Evolutionary conservation across 2,888 invertebrate genomes (phyloP), one percentile per base, ranked within the genome.

Genomic region (Odontocerum albicorne): DNA sequence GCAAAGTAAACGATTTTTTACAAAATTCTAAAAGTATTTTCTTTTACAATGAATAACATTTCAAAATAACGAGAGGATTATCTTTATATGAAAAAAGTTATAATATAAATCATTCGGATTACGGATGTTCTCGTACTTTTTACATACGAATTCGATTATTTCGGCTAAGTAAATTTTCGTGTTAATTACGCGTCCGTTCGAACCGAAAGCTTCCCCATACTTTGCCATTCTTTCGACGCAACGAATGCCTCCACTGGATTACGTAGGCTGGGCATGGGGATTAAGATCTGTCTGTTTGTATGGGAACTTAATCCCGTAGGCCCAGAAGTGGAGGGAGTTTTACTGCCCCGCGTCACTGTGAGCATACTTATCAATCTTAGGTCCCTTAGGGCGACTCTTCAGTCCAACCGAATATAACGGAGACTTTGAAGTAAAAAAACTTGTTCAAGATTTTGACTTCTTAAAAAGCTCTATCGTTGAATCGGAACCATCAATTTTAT

Each of bases 121-220:
- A n/a, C n/a, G n/a, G n/a, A n/a, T n/a, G n/a, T n/a, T n/a, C 4
- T 10, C 6, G 27, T 27, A 10, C 27, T 27, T 10, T 27, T 10
- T 4, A 27, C 27, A 27, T 27, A 27, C 27, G 27, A 27, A 27
- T 27, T 27, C 27, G 27, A 27, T 27, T 27, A 27, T 27, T 27
- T 4, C 55, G 7, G n/a, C 46, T 21, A 47, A 47, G 47, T 47
- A 47, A 36, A 47, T 47, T 47, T 47, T 16, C 47, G 21, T 47
- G 47, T 47, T 47, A 47, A 47, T 38, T 47, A 21, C 16, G 27
- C 4, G 27, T 27, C 10, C 27, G 27, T 27, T 27, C 27, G 10
- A 22, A 19, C 8, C 22, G 22, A 19, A 8, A 13, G 47, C 36
- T 8, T 15, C 22, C 42, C 17, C 12, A 27, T 43, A 27, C 27